Evolutionary conservation across 1,140 invertebrate genomes (phyloP).

Genomic region (Drosophila varians): DNA sequence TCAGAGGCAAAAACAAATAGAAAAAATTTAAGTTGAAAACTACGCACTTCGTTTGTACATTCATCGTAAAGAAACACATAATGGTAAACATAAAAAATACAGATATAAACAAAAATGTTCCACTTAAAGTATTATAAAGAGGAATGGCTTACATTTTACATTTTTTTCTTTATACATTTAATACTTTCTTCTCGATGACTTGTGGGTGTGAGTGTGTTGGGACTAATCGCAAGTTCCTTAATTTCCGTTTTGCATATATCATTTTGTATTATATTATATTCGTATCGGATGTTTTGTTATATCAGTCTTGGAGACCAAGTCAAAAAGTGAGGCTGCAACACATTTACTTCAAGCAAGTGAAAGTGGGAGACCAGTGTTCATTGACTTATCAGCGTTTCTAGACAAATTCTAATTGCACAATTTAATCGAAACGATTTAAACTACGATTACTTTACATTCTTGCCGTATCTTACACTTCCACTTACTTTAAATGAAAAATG

Average conservation of each 20-base stretch:
- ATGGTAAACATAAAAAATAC: constrained; percentile 6
- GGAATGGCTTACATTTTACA: constrained; percentile 71
- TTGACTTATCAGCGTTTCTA: neutral
- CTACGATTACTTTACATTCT: constrained; percentile 15
- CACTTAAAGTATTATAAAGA: constrained; percentile 61
- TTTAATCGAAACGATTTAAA: constrained; percentile 13
- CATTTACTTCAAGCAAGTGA: constrained; percentile 37
- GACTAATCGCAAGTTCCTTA: constrained; percentile 15
- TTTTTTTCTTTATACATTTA: constrained; percentile 61
- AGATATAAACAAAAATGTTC: constrained; percentile 10
- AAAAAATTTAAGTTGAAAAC: constrained; percentile 18
- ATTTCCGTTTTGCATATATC: constrained; percentile 44
- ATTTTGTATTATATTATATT: constrained; percentile 57
- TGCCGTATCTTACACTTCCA: constrained; percentile 22
- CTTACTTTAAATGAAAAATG: constrained; percentile 15
- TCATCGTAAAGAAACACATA: constrained; percentile 24
- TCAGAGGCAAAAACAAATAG: constrained; percentile 58
- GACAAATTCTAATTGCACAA: constrained; percentile 16
- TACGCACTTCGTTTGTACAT: constrained; percentile 40
- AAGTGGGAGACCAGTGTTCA: constrained; percentile 7
- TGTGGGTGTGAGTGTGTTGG: constrained; percentile 1
- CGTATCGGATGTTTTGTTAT: constrained; percentile 48
- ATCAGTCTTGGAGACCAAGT: constrained; percentile 77
- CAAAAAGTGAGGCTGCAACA: constrained; percentile 33
- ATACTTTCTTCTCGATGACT: constrained; percentile 35